Evolutionary conservation across 1,140 invertebrate genomes (phyloP), one percentile per base, ranked within the genome.

Genomic region (Oscheius sp.): DNA sequence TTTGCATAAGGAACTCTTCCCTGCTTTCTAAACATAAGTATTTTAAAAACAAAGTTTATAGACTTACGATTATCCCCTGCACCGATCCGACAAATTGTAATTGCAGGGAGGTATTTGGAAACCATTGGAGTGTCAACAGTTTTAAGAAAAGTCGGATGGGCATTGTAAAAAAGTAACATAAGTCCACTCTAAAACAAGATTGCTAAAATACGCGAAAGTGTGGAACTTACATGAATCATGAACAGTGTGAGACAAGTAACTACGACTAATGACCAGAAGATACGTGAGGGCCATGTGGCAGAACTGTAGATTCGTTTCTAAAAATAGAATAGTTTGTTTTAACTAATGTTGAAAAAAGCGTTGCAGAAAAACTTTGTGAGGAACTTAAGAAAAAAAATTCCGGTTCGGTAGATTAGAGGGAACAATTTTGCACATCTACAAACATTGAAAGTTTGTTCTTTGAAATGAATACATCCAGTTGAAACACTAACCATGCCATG

Each of bases 401-500:
- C n/a, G n/a, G n/a, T n/a, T n/a, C n/a, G n/a, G n/a, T n/a, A n/a
- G n/a, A n/a, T n/a, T n/a, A n/a, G n/a, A n/a, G n/a, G n/a, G n/a
- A n/a, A n/a, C n/a, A n/a, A n/a, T n/a, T n/a, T n/a, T n/a, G n/a
- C n/a, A n/a, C n/a, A n/a, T n/a, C n/a, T n/a, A n/a, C n/a, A n/a
- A n/a, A n/a, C n/a, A n/a, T n/a, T n/a, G n/a, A n/a, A n/a, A n/a
- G n/a, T n/a, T n/a, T n/a, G n/a, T n/a, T n/a, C n/a, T n/a, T n/a
- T n/a, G n/a, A n/a, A n/a, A n/a, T n/a, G n/a, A n/a, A n/a, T n/a
- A n/a, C n/a, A n/a, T n/a, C n/a, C n/a, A n/a, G n/a, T n/a, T n/a
- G n/a, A n/a, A n/a, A n/a, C n/a, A n/a, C n/a, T 62, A 23, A 73
- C 64, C 72, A 74, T 74, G 38, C 72, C 72, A 74, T 74, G 72